Evolutionary conservation across 2,888 invertebrate genomes (phyloP).

Genomic region (Deroplatys truncata): DNA sequence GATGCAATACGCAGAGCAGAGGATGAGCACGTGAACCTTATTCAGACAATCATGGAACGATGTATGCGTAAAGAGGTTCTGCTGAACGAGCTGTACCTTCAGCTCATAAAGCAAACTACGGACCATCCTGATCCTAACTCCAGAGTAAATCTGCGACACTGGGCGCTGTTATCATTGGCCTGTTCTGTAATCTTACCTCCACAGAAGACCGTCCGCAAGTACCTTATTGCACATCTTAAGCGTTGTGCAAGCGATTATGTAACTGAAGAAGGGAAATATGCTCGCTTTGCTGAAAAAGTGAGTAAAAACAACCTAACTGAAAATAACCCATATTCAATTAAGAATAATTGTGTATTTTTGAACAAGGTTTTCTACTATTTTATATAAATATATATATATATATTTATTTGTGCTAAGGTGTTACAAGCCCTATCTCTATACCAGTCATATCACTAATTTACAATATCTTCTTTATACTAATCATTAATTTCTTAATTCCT

Average conservation of each 20-base stretch:
- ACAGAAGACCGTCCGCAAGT: conserved; percentile 77
- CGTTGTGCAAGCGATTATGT: conserved; percentile 82
- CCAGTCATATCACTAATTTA: no score
- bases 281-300: conserved; percentile 85
- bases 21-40: conserved; percentile 82
- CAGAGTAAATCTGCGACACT: conserved; percentile 81
- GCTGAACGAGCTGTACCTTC: conserved; percentile 85
- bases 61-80: conserved; percentile 87
- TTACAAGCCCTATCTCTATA: no score
- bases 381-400: no score
- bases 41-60: conserved; percentile 85
- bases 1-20: conserved; percentile 67
- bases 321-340: not conserved
- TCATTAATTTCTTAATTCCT: no score
- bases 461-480: no score
- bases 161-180: conserved; percentile 81
- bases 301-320: not conserved
- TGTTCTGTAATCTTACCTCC: conserved; percentile 83
- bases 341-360: no score
- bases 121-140: conserved; percentile 88
- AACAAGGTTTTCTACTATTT: no score
- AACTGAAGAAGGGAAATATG: conserved; percentile 92
- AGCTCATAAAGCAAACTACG: conserved; percentile 90
- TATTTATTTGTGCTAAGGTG: no score
- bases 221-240: conserved; percentile 84